Conservation (phyloP, 2,888 invertebrate genomes). For the Drosophila neutralis region DNA sequence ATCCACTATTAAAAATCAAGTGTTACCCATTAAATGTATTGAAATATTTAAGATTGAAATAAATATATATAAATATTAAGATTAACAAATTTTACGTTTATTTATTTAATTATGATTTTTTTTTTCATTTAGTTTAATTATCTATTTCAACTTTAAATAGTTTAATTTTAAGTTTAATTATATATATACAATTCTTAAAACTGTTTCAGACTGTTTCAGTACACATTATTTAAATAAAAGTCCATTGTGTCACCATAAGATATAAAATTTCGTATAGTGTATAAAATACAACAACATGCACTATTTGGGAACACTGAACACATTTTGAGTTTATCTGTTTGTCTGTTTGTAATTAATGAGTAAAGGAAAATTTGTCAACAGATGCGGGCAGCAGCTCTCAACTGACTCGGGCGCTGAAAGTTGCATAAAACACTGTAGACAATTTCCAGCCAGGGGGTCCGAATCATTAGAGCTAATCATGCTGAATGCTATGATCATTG, state of each 20-base stretch:
- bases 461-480: constrained; percentile 65
- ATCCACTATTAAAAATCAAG: background rate
- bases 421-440: constrained; percentile 50
- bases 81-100: too few relatives aligned
- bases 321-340: constrained; percentile 46
- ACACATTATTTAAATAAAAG: background rate
- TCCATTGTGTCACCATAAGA: background rate
- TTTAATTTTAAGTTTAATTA: too few relatives aligned
- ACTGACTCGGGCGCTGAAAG: constrained; percentile 15
- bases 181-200: background rate
- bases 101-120: background rate
- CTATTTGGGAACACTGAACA: constrained; percentile 8
- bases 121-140: background rate
- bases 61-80: too few relatives aligned
- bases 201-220: background rate
- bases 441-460: constrained; percentile 27
- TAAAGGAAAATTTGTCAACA: constrained; percentile 42
- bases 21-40: background rate
- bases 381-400: constrained; percentile 54
- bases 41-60: background rate
- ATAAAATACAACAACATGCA: constrained; percentile 1
- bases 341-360: constrained; percentile 42
- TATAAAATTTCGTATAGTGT: constrained; percentile 1
- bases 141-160: background rate
- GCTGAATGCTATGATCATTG: constrained; percentile 70